These are phyloP conservation scores for Andricus curvator DNA, from an alignment of 2,888 invertebrate species.

Conservation along the genomic window DNA sequence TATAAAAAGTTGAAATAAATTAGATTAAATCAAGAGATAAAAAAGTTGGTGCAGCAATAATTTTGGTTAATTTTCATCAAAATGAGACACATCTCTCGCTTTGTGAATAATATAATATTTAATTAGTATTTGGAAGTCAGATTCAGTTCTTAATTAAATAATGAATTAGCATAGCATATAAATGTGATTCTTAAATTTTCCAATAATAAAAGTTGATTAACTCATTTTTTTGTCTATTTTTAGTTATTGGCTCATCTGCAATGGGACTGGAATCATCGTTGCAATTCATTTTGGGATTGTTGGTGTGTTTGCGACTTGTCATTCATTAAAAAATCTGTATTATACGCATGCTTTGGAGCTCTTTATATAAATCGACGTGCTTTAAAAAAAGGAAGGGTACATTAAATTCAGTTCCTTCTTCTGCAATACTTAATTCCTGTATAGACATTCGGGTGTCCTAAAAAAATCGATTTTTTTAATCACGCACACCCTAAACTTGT, in stretches of 20 bases:
- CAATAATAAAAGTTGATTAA: not conserved
- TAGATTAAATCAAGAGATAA: not conserved
- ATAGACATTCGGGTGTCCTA: not conserved
- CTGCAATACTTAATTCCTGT: not conserved
- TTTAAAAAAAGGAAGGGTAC: slow-evolving; percentile 60
- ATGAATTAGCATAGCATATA: not conserved
- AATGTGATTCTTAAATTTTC: not conserved
- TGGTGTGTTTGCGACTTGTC: slow-evolving; percentile 65
- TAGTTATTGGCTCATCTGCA: slow-evolving; percentile 63
- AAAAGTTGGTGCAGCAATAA: not conserved
- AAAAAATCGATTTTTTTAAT: too few relatives aligned
- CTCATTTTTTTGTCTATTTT: slow-evolving; percentile 44
- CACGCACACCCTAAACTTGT: too few relatives aligned
- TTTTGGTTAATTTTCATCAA: not conserved
- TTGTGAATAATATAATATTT: not conserved
- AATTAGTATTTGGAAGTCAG: not conserved
- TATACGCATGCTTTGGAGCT: slow-evolving; percentile 72
- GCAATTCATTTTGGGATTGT: slow-evolving; percentile 63
- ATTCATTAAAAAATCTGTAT: slow-evolving; percentile 65
- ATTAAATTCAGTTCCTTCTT: not conserved
- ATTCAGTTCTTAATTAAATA: not conserved
- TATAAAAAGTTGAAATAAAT: not conserved
- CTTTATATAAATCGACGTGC: slow-evolving; percentile 73
- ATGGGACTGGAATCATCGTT: slow-evolving; percentile 55
- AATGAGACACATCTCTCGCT: not conserved